Base-by-base conservation (phyloP, 2,888 invertebrate species). In the Mythimna pallens region DNA sequence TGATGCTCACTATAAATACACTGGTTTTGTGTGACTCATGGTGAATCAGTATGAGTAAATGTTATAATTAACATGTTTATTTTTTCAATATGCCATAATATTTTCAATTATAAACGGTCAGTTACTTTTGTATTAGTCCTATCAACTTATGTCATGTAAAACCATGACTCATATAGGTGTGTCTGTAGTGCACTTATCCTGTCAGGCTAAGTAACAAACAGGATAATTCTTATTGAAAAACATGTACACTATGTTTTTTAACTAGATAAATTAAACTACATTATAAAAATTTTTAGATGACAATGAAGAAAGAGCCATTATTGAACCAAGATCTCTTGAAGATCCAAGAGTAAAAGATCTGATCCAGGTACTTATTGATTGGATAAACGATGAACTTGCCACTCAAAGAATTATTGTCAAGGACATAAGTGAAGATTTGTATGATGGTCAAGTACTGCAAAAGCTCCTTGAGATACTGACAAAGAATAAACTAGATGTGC, bases 311-410 rank as follows among this genome's bases (percentile, higher is more conserved):
- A 97, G 99, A 82, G 99, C 99, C 14, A 99, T 99, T 95, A 98
- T 99, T 85, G 99, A 99, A 88, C 98, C 98, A 0, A 97, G 97
- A 80, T 99, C 99, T 0, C 97, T 98, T 80, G 98, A 98, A 75
- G 98, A 99, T 92, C 98, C 98, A 0, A 98, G 98, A 92, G 97
- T 99, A 0, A 97, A 97, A 78, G 98, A 99, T 87, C 96, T 99
- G 54, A 98, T 98, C 68, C 97, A 97, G 87, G 98, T 99, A 55
- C 96, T 99, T 65, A 98, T 99, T 86, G 99, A 99, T 88, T 99
- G 99, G 99, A 98, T 99, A 70, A 99, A 99, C 93, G 99, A 99
- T 96, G 99, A 99, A 93, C 96, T 99, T 70, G 99, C 99, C 0
- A 97, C 98, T 82, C 99, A 99, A 89, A 97, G 99, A 89, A 99